Evolutionary conservation across 64 coral and sea anemone genomes (phyloP), one percentile per base, ranked within the genome.

Genomic region (Acropora yongei): DNA sequence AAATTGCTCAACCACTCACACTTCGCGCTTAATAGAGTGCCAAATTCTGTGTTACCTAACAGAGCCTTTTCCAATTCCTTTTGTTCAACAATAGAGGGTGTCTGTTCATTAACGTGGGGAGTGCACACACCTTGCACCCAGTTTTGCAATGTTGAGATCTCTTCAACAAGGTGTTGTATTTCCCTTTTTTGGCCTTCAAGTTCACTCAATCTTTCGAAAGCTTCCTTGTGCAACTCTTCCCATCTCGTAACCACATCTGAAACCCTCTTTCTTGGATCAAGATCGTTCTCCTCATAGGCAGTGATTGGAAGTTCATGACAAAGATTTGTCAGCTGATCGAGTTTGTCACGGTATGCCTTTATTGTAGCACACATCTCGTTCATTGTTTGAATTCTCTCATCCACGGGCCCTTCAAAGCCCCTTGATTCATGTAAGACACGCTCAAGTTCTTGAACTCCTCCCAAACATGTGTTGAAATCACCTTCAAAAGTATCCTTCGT

Each of bases 401-500:
- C 86, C 45, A 96, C 57, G 8, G 81, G 2, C 39, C 74, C 91
- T 39, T 74, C 58, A 40, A 58, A 77, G 40, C 68, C 7, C 57
- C 76, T 82, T 2, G 72, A 41, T 39, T 47, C 13, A 12, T 44
- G 39, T 14, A 90, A 47, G 5, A 17, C 83, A 17, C 74, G 18
- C 78, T 97, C 92, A 39, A 91, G 18, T 3, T 82, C 73, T 57
- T 53, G 46, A 17, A 97, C 53, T 9, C 82, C 81, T 57, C 44
- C 68, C 20, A 47, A 40, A 74, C 84, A 68, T 50, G 86, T 49
- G 8, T 87, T 49, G 41, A 91, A 80, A 17, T 91, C 95, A 16
- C 88, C 47, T 14, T 97, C 88, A 88, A 97, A 93, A 55, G 88
- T 89, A n/a, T 93, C 44, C 81, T 90, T 94, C 43, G 71, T 89